Evolutionary conservation across 2,797 vertebrate species (phyloP).

Genomic region (Lacerta agilis): DNA sequence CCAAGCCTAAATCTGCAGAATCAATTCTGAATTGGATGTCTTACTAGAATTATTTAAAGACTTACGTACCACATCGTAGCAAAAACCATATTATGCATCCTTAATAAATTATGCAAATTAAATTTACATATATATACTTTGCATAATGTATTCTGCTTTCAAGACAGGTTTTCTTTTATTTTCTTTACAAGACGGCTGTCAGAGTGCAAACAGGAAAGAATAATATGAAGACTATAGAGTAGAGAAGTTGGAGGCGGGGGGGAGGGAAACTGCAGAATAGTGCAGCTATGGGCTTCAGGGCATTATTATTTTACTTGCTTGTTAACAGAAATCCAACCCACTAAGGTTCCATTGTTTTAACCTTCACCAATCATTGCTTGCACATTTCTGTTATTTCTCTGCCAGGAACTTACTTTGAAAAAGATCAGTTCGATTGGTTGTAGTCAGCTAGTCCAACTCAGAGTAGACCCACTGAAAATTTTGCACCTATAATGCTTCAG

Average conservation of each 20-base stretch:
- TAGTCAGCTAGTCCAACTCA: no score
- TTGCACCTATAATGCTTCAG: no score
- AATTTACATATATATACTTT: constrained; percentile 17
- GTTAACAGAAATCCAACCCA: neutral
- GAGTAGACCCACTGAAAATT: no score
- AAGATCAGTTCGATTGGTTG: neutral
- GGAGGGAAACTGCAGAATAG: neutral
- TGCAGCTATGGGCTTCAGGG: neutral
- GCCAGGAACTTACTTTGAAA: neutral
- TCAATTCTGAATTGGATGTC: neutral
- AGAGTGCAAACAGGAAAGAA: neutral
- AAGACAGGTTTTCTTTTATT: neutral
- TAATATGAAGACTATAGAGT: neutral
- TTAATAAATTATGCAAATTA: constrained; percentile 18
- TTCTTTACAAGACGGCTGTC: neutral
- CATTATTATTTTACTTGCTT: neutral
- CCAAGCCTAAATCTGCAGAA: neutral
- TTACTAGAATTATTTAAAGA: neutral
- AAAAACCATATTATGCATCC: neutral
- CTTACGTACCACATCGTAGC: neutral
- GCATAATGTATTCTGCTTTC: constrained; percentile 5
- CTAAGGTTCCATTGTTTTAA: neutral
- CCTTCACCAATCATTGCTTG: neutral
- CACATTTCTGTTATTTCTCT: neutral
- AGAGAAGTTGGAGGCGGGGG: neutral